phyloP scores from a whole-genome alignment of 2,888 invertebrate species.

The Pediacus dermestoides region DNA sequence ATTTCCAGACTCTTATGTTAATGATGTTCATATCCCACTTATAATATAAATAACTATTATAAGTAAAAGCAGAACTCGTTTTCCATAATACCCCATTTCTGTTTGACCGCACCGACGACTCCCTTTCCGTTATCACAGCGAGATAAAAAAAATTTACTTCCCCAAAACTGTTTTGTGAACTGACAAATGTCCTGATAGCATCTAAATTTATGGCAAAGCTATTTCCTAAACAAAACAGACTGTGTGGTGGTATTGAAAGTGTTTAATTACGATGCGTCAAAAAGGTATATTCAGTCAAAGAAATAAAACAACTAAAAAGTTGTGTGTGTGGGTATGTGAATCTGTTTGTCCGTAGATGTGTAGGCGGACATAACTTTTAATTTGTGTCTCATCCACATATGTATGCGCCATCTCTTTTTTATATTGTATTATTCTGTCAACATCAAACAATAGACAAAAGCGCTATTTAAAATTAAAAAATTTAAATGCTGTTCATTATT shows the following conservation, averaged over 20 bases:
- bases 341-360: too few species aligned
- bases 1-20: too few species aligned
- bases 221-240: not conserved
- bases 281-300: not conserved
- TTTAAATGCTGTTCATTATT: constrained; percentile 2
- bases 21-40: too few species aligned
- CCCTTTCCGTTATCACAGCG: not conserved
- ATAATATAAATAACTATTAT: too few species aligned
- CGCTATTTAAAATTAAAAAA: not conserved
- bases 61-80: too few species aligned
- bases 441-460: not conserved
- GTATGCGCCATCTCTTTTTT: too few species aligned
- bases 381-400: constrained; percentile 1
- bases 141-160: too few species aligned
- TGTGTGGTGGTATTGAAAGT: not conserved
- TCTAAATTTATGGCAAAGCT: not conserved
- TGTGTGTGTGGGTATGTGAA: too few species aligned
- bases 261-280: not conserved
- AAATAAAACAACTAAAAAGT: not conserved
- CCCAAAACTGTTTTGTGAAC: not conserved
- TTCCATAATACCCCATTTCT: too few species aligned
- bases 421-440: too few species aligned
- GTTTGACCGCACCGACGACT: constrained; percentile 1
- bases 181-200: constrained; percentile 1
- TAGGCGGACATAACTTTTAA: not conserved